These are phyloP conservation scores for Enoplolaimus lenunculus DNA, from an alignment of 2,888 invertebrate genomes.

Conservation along the genomic window DNA sequence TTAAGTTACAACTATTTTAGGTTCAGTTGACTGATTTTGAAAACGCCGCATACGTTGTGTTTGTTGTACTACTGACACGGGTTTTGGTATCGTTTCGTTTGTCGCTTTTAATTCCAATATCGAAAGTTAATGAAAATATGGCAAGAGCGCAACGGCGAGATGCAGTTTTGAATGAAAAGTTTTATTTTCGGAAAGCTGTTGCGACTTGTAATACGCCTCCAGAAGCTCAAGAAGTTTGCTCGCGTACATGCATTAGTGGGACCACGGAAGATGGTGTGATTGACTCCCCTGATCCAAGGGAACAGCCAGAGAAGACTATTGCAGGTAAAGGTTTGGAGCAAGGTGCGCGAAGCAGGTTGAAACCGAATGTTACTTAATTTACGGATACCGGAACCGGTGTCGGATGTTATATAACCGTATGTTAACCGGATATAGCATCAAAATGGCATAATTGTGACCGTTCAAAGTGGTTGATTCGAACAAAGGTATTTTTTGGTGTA, in stretches of 20 bases:
- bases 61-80: conserved; percentile 77
- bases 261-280: background rate
- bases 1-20: too few relatives aligned
- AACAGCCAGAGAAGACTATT: background rate
- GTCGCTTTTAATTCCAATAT: conserved; percentile 90
- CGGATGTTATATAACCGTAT: too few relatives aligned
- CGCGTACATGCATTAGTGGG: too few relatives aligned
- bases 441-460: too few relatives aligned
- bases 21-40: conserved; percentile 98
- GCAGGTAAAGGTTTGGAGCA: background rate
- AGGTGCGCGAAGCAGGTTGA: too few relatives aligned
- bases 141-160: conserved; percentile 76
- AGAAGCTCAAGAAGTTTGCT: conserved; percentile 21
- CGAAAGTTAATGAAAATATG: conserved; percentile 90
- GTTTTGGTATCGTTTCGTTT: conserved; percentile 90
- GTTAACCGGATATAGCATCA: too few relatives aligned
- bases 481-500: too few relatives aligned
- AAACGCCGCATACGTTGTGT: conserved; percentile 95
- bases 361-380: too few relatives aligned
- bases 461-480: too few relatives aligned
- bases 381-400: too few relatives aligned
- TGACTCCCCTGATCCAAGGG: background rate
- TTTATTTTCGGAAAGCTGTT: conserved; percentile 62
- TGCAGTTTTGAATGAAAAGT: conserved; percentile 65
- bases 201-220: conserved; percentile 28